Percentiles rank a stretch among this genome's conserved stretches.
Evolutionary conservation across 2,797 vertebrate species (phyloP).

Genomic region (Streptopelia turtur): DNA sequence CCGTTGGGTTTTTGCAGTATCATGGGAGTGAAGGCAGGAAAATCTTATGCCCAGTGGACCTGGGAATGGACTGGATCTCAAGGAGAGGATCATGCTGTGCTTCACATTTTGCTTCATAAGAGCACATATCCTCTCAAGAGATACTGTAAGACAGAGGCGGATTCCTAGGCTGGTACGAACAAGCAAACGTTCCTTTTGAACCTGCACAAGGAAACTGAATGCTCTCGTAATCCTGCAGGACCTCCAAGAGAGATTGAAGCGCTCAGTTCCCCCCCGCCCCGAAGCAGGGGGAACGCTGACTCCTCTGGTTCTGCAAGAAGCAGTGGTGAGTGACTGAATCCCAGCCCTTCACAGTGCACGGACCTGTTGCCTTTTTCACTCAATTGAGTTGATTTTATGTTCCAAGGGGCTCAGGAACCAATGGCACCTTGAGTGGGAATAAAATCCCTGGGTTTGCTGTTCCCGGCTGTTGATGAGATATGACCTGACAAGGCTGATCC

Average conservation of each 20-base stretch:
- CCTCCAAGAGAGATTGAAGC: background rate
- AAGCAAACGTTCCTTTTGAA: conserved; percentile 47
- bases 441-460: background rate
- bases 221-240: background rate
- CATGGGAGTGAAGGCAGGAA: background rate
- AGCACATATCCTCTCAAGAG: background rate
- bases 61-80: background rate
- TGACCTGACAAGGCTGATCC: conserved; percentile 19
- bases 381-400: conserved; percentile 14
- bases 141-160: background rate
- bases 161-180: conserved; percentile 40
- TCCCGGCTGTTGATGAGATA: conserved; percentile 17
- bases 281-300: background rate
- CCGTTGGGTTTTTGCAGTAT: background rate
- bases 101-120: background rate
- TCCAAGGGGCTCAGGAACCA: background rate
- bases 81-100: background rate
- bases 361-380: conserved; percentile 23
- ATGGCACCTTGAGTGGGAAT: background rate
- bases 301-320: background rate
- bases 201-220: background rate
- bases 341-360: background rate
- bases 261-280: background rate
- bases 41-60: background rate
- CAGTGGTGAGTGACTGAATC: background rate